Evolutionary conservation across 2,888 invertebrate species (phyloP).

Genomic region (Cheilosia vernalis): DNA sequence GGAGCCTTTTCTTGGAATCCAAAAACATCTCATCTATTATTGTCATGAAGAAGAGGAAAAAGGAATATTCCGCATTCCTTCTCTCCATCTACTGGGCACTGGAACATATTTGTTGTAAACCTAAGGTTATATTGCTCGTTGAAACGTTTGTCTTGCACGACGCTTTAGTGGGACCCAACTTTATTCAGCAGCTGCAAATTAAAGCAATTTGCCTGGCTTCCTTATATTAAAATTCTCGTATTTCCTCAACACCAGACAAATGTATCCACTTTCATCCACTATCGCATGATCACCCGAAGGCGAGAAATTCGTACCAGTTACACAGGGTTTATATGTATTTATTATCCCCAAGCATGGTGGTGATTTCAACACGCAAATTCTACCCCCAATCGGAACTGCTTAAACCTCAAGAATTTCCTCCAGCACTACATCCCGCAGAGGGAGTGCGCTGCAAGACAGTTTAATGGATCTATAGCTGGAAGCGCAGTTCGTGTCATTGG

Average conservation of each 20-base stretch:
- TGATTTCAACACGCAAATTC: not conserved
- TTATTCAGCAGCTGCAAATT: not conserved
- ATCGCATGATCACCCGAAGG: not conserved
- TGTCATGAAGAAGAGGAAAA: no score
- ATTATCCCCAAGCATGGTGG: not conserved
- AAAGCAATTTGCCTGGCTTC: not conserved
- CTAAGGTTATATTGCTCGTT: no score
- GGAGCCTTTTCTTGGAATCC: no score
- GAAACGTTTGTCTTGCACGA: not conserved
- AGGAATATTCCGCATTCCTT: no score
- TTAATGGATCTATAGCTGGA: conserved; percentile 18
- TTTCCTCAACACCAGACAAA: not conserved
- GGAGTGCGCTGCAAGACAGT: not conserved
- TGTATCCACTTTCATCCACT: not conserved
- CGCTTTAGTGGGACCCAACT: not conserved
- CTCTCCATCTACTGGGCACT: no score
- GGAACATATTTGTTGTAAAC: no score
- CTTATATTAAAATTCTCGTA: not conserved
- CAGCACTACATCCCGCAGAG: not conserved
- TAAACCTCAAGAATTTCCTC: not conserved
- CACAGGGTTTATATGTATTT: not conserved
- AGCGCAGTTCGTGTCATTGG: conserved; percentile 33
- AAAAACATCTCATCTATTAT: no score
- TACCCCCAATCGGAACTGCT: not conserved
- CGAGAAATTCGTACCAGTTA: not conserved